Base-by-base conservation (phyloP, 2,888 invertebrate species). In the Caenorhabditis auriculariae region DNA sequence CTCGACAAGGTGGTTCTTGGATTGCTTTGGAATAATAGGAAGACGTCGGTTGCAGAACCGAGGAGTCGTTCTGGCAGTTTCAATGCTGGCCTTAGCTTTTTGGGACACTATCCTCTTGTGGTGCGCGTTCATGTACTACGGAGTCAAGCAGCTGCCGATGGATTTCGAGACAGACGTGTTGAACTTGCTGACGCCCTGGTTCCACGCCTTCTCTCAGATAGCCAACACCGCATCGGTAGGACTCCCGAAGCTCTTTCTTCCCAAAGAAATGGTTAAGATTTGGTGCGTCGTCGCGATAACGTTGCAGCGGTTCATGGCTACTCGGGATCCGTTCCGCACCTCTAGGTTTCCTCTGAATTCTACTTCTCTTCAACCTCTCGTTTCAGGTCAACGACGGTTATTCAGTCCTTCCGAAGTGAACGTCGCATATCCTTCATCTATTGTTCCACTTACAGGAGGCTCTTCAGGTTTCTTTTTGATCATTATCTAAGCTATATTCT, bases 211-310 rank as follows among this genome's bases (percentile, higher is more conserved):
- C 41, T 70, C 73, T 4, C 77, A 77, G 44, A 69, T 78, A 21
- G 68, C 77, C 2, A 78, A 78, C 37, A 77, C 77, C 23, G 77
- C 77, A 44, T 77, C 77, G 65, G 77, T 76, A 28, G 47, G 70
- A 47, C n/a, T 21, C 24, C n/a, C n/a, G 50, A 42, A 50, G 15
- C 15, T 9, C 35, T 49, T 28, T 50, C 21, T n/a, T 15, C 44
- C 27, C 19, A 38, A 49, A 24, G n/a, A 37, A 46, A 17, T 54
- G 17, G 61, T 72, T 46, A 52, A 77, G 76, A 76, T 74, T 6
- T 77, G 77, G 77, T 72, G 75, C 46, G 77, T 77, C 1, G 76
- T 76, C 2, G 67, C 75, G 28, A 77, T 77, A 46, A 77, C 77
- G 2, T 54, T 74, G 7, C 77, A 77, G 46, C 64, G 77, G 24